Evolutionary conservation across 1,140 invertebrate genomes (phyloP), one percentile per base, ranked within the genome.

Genomic region (Mylabris phalerata): DNA sequence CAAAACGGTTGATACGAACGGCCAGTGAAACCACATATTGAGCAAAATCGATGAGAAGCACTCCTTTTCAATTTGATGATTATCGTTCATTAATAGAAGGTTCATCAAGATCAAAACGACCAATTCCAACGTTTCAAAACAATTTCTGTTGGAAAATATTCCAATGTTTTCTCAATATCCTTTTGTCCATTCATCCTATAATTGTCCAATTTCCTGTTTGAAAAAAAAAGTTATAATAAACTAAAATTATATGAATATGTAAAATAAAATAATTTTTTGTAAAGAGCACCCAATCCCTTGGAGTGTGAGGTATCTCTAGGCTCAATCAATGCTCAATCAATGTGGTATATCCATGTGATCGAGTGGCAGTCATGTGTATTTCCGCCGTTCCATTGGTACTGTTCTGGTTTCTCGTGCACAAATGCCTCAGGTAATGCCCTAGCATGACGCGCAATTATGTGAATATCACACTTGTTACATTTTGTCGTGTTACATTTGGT

Each of bases 341-440:
- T 61, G 55, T 61, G 56, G 55, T 61, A 55, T 48, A 52, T 44
- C 55, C 59, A 58, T 58, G 47, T 54, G 62, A 50, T 63, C 62
- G 55, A 63, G 55, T 63, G 58, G 55, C 55, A 51, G 59, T 63
- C 50, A 55, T 57, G 59, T 60, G 52, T 60, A 50, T 55, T 55
- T 55, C 52, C 51, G 48, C 60, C 60, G 60, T 60, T 60, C 65
- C 65, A 66, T 66, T 68, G 67, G 60, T 63, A 63, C 63, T 55
- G 55, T 65, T 57, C 61, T 59, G 60, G 61, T 68, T 63, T 58
- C 65, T 65, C 61, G 64, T 67, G 58, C 58, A 63, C 59, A 58
- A 46, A 51, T 63, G 67, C 61, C 63, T 64, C 67, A 69, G 67
- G 67, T 69, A 69, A 69, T 69, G 60, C 65, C 63, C 61, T 67